phyloP scores from a whole-genome alignment of 2,797 vertebrate genomes.

The Vipera ursinii region DNA sequence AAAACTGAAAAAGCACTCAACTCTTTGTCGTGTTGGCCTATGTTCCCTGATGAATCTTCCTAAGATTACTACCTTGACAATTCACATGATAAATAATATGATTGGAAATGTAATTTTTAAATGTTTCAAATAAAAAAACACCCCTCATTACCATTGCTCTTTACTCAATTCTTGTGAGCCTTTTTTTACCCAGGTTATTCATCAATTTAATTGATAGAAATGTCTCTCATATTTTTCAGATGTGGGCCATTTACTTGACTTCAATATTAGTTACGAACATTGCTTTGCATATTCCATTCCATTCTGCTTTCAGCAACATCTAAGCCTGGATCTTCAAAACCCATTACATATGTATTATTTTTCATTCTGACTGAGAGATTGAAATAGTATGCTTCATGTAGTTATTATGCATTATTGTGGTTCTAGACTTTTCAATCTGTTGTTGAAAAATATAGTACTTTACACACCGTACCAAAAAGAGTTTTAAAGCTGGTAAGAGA shows the following conservation, averaged over 20 bases:
- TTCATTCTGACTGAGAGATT: conserved; percentile 7
- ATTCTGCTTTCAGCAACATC: not conserved
- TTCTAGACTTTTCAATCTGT: conserved; percentile 40
- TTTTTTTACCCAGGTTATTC: not conserved
- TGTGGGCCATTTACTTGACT: not conserved
- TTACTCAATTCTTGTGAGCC: not conserved
- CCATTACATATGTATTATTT: not conserved
- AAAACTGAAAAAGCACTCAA: not conserved
- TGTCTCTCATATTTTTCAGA: not conserved
- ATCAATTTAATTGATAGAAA: not conserved
- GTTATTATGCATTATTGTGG: not conserved
- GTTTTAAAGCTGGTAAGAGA: conserved; percentile 29
- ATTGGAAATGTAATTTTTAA: conserved; percentile 5
- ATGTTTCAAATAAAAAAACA: not conserved
- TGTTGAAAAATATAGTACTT: not conserved
- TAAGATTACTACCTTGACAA: not conserved
- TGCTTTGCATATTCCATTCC: conserved; percentile 1
- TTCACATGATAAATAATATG: not conserved
- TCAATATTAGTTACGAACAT: not conserved
- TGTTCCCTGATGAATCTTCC: not conserved
- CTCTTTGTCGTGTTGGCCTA: not conserved
- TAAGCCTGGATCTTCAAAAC: not conserved
- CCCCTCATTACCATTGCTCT: not conserved
- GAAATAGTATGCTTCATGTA: not conserved
- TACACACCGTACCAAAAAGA: conserved; percentile 9